Evolutionary conservation across 1,140 invertebrate genomes (phyloP).

Genomic region (Fragariocoptes setiger): DNA sequence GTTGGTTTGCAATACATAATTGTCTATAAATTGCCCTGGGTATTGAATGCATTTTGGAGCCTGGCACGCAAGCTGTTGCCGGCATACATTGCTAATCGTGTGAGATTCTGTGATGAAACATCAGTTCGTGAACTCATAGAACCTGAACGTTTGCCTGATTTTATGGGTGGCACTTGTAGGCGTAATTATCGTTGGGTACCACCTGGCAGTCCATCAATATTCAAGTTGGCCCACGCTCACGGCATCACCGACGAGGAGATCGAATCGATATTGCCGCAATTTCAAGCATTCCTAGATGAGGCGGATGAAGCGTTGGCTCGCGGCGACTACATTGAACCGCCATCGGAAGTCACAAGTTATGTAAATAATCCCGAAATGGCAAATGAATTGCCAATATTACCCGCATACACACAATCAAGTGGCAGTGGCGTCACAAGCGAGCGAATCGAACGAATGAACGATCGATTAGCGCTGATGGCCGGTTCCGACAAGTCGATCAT

Average conservation of each 20-base stretch:
- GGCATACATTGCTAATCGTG: background rate
- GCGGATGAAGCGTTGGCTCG: background rate
- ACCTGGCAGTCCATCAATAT: constrained; percentile 1
- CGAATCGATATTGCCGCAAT: constrained; percentile 2
- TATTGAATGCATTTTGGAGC: constrained; percentile 6
- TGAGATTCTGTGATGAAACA: constrained; percentile 3
- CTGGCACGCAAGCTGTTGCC: constrained; percentile 5
- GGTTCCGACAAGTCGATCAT: background rate
- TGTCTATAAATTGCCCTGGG: constrained; percentile 8
- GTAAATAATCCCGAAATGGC: background rate
- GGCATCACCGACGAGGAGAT: constrained; percentile 1
- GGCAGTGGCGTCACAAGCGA: background rate
- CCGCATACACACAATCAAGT: background rate
- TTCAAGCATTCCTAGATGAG: constrained; percentile 2
- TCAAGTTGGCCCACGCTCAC: background rate
- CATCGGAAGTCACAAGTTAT: background rate
- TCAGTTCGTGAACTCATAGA: constrained; percentile 1
- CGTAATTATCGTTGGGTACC: constrained; percentile 7
- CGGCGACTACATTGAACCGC: background rate
- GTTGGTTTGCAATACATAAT: constrained; percentile 8
- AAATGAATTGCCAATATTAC: background rate
- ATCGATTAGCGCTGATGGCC: too few relatives aligned
- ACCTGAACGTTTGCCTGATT: constrained; percentile 4
- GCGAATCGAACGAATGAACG: background rate
- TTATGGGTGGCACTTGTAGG: constrained; percentile 4